Evolutionary conservation across 2,888 invertebrate genomes (phyloP), one percentile per base, ranked within the genome.

Genomic region (Acanthopleura granulata): DNA sequence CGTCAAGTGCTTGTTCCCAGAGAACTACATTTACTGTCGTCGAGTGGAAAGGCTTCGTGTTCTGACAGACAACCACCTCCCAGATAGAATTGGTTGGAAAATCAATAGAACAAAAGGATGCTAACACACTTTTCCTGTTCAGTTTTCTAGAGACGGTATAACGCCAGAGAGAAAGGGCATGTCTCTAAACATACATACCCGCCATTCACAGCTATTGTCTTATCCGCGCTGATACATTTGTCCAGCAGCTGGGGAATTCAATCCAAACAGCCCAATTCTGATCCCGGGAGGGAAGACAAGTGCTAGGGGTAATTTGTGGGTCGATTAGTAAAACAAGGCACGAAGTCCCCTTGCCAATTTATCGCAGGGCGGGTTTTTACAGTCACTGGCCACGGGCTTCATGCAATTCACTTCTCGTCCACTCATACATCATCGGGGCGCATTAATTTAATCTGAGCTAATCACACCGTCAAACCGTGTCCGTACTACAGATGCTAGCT

Each of bases 261-360:
- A 66, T 66, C 66, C 66, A 66, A 66, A 66, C 66, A 66, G 66
- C 29, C 66, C 66, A 66, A 66, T 66, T 14, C 25, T 22, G 66
- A 22, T 66, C 66, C 66, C 66, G 15, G 9, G 57, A 22, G 66
- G 29, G 25, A 16, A 66, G 66, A 66, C 66, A 66, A 66, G 66
- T 66, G 66, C 27, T 66, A 66, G 29, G 66, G 66, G 66, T 66
- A 66, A 66, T 66, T 66, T 66, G 66, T 66, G 66, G 66, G 27
- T 66, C 66, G 66, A 66, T 66, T 66, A 66, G 66, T 66, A 66
- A 66, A 66, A 66, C 66, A 66, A 66, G 66, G 66, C 66, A 66
- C 66, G 66, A 66, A 66, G 66, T 66, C 66, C 66, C 66, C 66
- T 66, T 66, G 66, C 66, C 66, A 66, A 66, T 66, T 66, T 66